phyloP scores from a whole-genome alignment of 2,113 vertebrate species.

The Poicephalus meyeri region DNA sequence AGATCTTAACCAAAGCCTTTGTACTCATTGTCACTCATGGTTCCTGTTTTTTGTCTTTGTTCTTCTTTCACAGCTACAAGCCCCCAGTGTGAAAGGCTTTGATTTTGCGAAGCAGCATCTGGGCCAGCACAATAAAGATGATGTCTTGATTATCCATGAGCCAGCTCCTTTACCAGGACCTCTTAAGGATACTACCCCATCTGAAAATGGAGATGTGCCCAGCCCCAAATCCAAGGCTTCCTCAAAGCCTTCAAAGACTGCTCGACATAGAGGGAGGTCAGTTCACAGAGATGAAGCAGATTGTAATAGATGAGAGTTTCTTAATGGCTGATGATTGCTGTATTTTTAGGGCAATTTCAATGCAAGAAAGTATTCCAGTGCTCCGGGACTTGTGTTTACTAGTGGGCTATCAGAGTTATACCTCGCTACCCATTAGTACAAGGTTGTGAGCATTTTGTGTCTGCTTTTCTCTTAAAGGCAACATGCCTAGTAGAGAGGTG shows the following conservation, averaged over 20 bases:
- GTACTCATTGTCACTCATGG: neutral
- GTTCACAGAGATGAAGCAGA: slow-evolving; percentile 36
- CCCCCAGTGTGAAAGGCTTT: slow-evolving; percentile 95
- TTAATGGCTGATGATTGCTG: neutral
- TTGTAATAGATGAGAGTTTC: neutral
- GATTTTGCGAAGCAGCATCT: slow-evolving; percentile 98
- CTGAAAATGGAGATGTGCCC: slow-evolving; percentile 89
- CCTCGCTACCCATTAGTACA: neutral
- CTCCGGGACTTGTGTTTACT: neutral
- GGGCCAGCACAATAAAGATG: slow-evolving; percentile 95
- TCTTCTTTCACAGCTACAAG: slow-evolving; percentile 83
- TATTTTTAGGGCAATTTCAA: neutral
- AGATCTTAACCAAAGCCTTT: neutral
- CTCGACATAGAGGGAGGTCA: slow-evolving; percentile 88
- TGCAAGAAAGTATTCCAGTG: neutral
- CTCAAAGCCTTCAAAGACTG: slow-evolving; percentile 82
- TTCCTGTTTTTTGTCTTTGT: slow-evolving; percentile 7
- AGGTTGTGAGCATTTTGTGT: neutral
- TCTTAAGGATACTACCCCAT: slow-evolving; percentile 85
- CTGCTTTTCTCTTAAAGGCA: neutral
- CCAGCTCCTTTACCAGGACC: slow-evolving; percentile 78
- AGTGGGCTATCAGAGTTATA: neutral
- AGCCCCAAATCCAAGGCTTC: slow-evolving; percentile 85
- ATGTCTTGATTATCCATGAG: slow-evolving; percentile 93
- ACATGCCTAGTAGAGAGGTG: neutral